These are phyloP conservation scores for Cheumatopsyche charites DNA, from an alignment of 1,140 invertebrate species.

Conservation along the genomic window DNA sequence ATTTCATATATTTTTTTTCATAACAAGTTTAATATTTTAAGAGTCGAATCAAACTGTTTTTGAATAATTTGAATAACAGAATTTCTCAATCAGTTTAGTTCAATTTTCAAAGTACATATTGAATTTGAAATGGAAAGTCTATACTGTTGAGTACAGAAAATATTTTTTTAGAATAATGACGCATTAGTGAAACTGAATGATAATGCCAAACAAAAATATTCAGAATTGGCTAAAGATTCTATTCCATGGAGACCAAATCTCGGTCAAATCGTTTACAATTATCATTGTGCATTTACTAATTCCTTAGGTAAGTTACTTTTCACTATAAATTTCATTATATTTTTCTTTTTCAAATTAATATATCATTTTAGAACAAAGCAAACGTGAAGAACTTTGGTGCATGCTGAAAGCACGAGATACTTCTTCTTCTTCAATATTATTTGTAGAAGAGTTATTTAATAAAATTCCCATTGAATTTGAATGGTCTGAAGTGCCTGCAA, in stretches of 20 bases:
- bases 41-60: too few species aligned
- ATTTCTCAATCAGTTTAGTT: too few species aligned
- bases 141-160: too few species aligned
- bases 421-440: neutral
- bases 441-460: constrained; percentile 15
- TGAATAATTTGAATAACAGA: too few species aligned
- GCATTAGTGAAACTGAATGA: constrained; percentile 23
- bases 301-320: constrained; percentile 12
- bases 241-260: constrained; percentile 41
- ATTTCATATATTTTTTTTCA: too few species aligned
- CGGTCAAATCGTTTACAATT: constrained; percentile 31
- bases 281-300: constrained; percentile 30
- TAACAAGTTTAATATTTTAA: too few species aligned
- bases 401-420: neutral
- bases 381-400: neutral
- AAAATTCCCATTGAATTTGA: constrained; percentile 1
- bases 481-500: constrained; percentile 38
- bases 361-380: constrained; percentile 16
- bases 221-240: neutral
- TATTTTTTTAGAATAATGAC: constrained; percentile 4
- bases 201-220: constrained; percentile 31
- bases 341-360: constrained; percentile 7
- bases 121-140: too few species aligned
- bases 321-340: neutral
- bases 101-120: too few species aligned